Evolutionary conservation across 2,797 vertebrate genomes (phyloP).

Genomic region (Selene dorsalis): DNA sequence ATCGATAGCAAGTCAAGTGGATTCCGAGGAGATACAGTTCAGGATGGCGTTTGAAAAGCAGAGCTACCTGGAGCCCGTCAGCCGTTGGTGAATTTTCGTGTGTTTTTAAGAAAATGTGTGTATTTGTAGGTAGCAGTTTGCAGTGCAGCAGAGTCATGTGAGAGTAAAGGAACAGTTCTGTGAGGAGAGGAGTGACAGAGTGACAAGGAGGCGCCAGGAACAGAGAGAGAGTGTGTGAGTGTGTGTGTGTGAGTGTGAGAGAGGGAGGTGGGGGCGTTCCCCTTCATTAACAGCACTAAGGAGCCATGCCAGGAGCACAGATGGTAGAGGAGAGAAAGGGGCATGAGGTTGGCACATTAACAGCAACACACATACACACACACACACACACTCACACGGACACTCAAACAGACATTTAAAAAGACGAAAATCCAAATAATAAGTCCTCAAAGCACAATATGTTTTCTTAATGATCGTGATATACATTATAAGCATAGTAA

Average conservation of each 20-base stretch:
- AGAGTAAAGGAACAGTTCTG: slow-evolving; percentile 21
- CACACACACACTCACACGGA: slow-evolving; percentile 9
- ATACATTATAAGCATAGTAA: slow-evolving; percentile 14
- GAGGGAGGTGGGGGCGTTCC: slow-evolving; percentile 36
- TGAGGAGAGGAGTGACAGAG: slow-evolving; percentile 30
- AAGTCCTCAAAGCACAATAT: slow-evolving; percentile 35
- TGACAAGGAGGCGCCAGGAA: slow-evolving; percentile 2
- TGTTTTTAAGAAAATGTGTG: not conserved
- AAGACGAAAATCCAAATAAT: slow-evolving; percentile 33
- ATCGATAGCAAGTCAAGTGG: slow-evolving; percentile 52
- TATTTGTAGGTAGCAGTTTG: not conserved
- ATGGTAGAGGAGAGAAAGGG: slow-evolving; percentile 71
- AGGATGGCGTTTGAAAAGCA: slow-evolving; percentile 31
- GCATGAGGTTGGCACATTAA: slow-evolving; percentile 58
- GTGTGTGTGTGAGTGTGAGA: not conserved
- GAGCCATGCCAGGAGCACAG: slow-evolving; percentile 77
- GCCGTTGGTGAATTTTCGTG: not conserved
- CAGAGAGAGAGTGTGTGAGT: not conserved
- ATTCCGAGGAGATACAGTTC: slow-evolving; percentile 42
- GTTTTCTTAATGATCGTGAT: slow-evolving; percentile 17
- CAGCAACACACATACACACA: slow-evolving; percentile 36
- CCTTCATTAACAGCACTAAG: slow-evolving; percentile 68
- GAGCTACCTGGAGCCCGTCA: slow-evolving; percentile 20
- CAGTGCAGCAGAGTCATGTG: slow-evolving; percentile 12
- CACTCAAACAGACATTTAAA: slow-evolving; percentile 16